These are phyloP conservation scores for Chrysopa pallens DNA, from an alignment of 1,140 invertebrate species.

Conservation along the genomic window DNA sequence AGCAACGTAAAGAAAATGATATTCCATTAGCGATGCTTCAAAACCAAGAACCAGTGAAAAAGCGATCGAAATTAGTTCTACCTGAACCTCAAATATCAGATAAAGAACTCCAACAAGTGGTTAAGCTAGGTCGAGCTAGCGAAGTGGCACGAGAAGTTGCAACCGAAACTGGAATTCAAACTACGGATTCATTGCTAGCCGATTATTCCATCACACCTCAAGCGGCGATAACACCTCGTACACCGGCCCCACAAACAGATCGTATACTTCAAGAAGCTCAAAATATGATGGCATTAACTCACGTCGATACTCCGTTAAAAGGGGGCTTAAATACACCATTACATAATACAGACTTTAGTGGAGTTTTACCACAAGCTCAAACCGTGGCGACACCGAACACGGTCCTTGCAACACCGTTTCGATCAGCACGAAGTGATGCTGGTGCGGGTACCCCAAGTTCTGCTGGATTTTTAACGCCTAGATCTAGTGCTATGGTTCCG, in stretches of 20 bases:
- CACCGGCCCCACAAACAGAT: constrained; percentile 60
- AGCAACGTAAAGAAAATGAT: constrained; percentile 91
- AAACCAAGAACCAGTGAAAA: constrained; percentile 77
- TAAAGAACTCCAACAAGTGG: constrained; percentile 77
- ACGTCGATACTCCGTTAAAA: constrained; percentile 94
- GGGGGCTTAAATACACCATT: constrained; percentile 89
- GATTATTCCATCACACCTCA: constrained; percentile 81
- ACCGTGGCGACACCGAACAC: constrained; percentile 83
- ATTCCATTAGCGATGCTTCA: constrained; percentile 81
- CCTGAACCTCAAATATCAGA: constrained; percentile 96
- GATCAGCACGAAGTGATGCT: constrained; percentile 31
- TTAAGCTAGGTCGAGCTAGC: constrained; percentile 90
- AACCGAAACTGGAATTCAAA: constrained; percentile 59
- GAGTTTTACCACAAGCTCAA: constrained; percentile 56
- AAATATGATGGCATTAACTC: constrained; percentile 93
- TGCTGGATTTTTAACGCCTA: constrained; percentile 28
- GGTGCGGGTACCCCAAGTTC: constrained; percentile 24
- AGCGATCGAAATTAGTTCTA: constrained; percentile 89
- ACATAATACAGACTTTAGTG: constrained; percentile 72
- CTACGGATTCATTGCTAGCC: constrained; percentile 73
- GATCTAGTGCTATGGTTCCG: constrained; percentile 22
- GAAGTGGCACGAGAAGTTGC: constrained; percentile 85
- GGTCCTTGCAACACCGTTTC: constrained; percentile 82
- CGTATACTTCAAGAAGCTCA: constrained; percentile 81
- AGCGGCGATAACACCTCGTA: constrained; percentile 63